These are phyloP conservation scores for Yponomeuta sedellus DNA, from an alignment of 2,888 invertebrate species.

Conservation along the genomic window DNA sequence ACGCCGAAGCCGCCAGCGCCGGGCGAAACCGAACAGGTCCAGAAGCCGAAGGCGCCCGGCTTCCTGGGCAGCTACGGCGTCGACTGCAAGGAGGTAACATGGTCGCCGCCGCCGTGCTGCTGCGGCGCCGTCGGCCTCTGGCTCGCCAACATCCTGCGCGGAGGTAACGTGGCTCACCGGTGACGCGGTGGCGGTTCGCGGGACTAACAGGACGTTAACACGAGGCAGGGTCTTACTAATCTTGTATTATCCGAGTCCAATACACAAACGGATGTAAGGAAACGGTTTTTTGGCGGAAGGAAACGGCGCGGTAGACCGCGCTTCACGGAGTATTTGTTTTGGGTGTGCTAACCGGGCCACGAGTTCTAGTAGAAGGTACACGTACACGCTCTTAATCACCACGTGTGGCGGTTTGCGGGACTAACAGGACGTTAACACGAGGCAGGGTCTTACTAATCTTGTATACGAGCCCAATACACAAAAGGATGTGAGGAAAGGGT, in stretches of 20 bases:
- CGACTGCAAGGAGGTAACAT: slow-evolving; percentile 55
- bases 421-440: neutral
- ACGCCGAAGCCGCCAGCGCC: slow-evolving; percentile 38
- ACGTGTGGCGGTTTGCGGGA: neutral
- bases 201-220: neutral
- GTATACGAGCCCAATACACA: no score
- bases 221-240: no score
- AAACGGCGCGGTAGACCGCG: no score
- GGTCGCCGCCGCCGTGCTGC: slow-evolving; percentile 17
- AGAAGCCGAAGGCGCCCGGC: slow-evolving; percentile 40
- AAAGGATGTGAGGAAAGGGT: no score
- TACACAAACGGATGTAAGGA: no score
- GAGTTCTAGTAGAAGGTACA: no score
- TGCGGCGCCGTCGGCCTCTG: slow-evolving; percentile 1
- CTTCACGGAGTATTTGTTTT: no score
- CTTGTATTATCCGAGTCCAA: no score
- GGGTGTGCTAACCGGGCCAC: no score
- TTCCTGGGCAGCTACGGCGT: slow-evolving; percentile 57
- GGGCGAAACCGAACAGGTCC: slow-evolving; percentile 29
- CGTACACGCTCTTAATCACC: no score
- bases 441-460: no score
- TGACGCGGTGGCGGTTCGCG: neutral
- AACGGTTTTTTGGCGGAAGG: no score
- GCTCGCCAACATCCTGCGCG: neutral
- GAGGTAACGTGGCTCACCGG: slow-evolving; percentile 1